Conservation (phyloP, 2,113 vertebrate species). For the Protobothrops flavoviridis region DNA sequence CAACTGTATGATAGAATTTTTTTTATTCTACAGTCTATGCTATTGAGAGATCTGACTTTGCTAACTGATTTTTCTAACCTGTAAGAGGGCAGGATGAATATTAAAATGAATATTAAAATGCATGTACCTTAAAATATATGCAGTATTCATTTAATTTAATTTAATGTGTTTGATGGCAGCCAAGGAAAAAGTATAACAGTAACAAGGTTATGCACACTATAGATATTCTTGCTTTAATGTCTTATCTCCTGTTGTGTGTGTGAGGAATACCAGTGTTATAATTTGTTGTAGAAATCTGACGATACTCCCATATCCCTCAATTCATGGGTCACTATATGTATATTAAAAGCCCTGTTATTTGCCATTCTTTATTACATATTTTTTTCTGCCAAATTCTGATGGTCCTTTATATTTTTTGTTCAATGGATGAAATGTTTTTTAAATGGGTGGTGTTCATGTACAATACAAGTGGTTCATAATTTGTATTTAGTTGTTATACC, state of each 20-base stretch:
- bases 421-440: background rate
- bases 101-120: background rate
- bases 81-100: background rate
- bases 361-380: background rate
- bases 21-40: background rate
- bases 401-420: constrained; percentile 39
- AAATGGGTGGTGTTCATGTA: constrained; percentile 48
- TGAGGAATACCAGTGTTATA: background rate
- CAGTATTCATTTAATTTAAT: background rate
- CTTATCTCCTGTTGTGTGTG: background rate
- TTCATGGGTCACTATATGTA: background rate
- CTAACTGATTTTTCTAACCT: background rate
- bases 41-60: background rate
- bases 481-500: background rate
- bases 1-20: background rate
- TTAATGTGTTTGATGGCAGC: background rate
- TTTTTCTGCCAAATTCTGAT: background rate
- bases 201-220: background rate
- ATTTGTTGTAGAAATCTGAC: background rate
- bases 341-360: background rate
- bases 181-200: background rate
- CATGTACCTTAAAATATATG: background rate
- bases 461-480: background rate
- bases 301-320: background rate
- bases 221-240: background rate